Evolutionary conservation across 2,888 invertebrate genomes (phyloP).

Genomic region (Cotesia congregata): DNA sequence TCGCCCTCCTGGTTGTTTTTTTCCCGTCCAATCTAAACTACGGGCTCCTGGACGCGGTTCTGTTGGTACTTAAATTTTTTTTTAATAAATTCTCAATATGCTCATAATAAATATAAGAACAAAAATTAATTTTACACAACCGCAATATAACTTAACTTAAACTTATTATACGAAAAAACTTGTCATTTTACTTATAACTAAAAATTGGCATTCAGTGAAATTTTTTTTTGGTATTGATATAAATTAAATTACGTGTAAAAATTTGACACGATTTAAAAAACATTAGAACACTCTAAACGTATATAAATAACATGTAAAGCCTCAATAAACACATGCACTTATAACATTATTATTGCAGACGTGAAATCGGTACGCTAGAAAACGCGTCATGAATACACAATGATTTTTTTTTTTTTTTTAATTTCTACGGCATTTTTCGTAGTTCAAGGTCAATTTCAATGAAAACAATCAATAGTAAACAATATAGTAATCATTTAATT

Average conservation of each 20-base stretch:
- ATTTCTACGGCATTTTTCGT: background rate
- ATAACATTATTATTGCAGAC: constrained; percentile 40
- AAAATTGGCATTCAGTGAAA: no score
- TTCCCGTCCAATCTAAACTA: constrained; percentile 53
- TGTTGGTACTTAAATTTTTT: constrained; percentile 6
- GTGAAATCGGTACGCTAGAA: constrained; percentile 45
- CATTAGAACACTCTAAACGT: constrained; percentile 14
- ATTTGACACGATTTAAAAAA: background rate
- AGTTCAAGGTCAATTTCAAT: background rate
- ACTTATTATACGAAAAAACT: background rate
- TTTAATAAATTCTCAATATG: background rate
- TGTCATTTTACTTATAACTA: background rate
- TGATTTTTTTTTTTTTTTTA: background rate
- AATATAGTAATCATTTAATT: constrained; percentile 13
- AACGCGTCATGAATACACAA: constrained; percentile 45
- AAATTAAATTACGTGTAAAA: background rate
- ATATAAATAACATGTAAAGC: constrained; percentile 2
- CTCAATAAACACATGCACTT: background rate
- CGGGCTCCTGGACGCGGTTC: constrained; percentile 40
- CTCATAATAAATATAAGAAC: no score
- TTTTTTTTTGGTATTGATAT: no score
- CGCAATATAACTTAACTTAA: background rate
- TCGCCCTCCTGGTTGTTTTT: constrained; percentile 64
- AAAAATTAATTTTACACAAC: no score
- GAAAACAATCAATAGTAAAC: background rate